Conservation (phyloP, 1,140 invertebrate genomes). For the Hycleus phaleratus region DNA sequence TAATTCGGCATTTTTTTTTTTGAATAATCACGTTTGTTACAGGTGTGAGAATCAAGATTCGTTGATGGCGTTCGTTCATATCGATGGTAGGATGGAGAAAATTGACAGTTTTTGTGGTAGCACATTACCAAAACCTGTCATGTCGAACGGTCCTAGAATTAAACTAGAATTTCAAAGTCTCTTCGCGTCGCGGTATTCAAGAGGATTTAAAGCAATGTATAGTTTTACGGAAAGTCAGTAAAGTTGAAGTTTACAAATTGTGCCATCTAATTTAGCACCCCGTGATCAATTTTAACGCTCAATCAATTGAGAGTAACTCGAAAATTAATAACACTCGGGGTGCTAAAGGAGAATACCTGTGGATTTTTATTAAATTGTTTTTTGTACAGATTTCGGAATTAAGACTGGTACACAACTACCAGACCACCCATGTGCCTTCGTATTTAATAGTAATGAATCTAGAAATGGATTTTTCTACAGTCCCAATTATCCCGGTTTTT, state of each 20-base stretch:
- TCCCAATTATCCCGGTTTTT: slow-evolving; percentile 88
- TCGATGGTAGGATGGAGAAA: slow-evolving; percentile 69
- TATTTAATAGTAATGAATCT: slow-evolving; percentile 70
- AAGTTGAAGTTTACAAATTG: no score
- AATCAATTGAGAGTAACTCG: not conserved
- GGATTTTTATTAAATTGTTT: not conserved
- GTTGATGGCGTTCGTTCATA: slow-evolving; percentile 67
- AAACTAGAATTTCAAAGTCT: slow-evolving; percentile 74
- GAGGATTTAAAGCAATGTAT: slow-evolving; percentile 81
- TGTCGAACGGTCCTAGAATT: slow-evolving; percentile 80
- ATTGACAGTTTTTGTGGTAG: slow-evolving; percentile 78
- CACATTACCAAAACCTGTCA: slow-evolving; percentile 69
- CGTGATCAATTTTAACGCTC: no score
- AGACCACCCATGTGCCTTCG: slow-evolving; percentile 72
- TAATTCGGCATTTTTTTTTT: not conserved
- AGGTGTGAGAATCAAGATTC: slow-evolving; percentile 72
- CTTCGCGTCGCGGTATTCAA: slow-evolving; percentile 58
- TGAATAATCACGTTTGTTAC: slow-evolving; percentile 37
- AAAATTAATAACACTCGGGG: not conserved
- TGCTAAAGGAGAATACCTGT: no score
- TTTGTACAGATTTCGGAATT: slow-evolving; percentile 68
- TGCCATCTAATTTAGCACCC: no score
- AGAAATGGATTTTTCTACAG: slow-evolving; percentile 78
- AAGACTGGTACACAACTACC: slow-evolving; percentile 63
- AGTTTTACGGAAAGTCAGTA: slow-evolving; percentile 81